Conservation (phyloP, 1,140 invertebrate species). For the Fopius arisanus region DNA sequence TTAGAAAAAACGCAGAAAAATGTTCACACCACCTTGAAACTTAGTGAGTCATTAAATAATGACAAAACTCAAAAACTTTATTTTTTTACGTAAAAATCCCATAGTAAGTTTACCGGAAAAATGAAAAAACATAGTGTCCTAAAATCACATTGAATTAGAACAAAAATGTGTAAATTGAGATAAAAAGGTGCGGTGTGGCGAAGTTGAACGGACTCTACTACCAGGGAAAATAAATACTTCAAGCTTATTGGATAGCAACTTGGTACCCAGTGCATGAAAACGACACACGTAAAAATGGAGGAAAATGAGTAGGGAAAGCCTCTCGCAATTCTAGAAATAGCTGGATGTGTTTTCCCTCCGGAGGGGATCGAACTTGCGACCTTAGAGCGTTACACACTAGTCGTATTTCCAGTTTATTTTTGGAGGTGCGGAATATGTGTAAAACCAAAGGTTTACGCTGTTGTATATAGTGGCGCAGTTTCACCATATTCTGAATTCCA, state of each 20-base stretch:
- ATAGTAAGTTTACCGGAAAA: too few relatives aligned
- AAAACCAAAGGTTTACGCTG: constrained; percentile 28
- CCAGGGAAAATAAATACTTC: background rate
- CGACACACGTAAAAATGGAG: background rate
- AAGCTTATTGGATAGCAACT: background rate
- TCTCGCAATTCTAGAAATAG: constrained; percentile 50
- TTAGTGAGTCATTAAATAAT: too few relatives aligned
- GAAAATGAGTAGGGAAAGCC: constrained; percentile 10
- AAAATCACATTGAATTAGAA: background rate
- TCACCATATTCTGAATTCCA: background rate
- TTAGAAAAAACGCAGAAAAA: too few relatives aligned
- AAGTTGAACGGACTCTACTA: constrained; percentile 1
- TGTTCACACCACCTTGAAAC: too few relatives aligned
- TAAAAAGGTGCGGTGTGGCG: background rate
- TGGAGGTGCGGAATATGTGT: constrained; percentile 36
- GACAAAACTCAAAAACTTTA: too few relatives aligned
- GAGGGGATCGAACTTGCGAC: constrained; percentile 54
- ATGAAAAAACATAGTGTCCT: too few relatives aligned
- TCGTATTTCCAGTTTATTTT: constrained; percentile 46
- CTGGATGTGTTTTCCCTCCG: constrained; percentile 46
- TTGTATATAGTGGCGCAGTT: constrained; percentile 16
- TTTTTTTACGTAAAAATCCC: too few relatives aligned
- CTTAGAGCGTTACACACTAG: constrained; percentile 46
- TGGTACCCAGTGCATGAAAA: background rate
- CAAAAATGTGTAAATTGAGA: constrained; percentile 2